A percentile compares a stretch with the other conserved stretches of the same genome.
Conservation (phyloP, 2,113 vertebrate genomes). For the Antigone vipio region DNA sequence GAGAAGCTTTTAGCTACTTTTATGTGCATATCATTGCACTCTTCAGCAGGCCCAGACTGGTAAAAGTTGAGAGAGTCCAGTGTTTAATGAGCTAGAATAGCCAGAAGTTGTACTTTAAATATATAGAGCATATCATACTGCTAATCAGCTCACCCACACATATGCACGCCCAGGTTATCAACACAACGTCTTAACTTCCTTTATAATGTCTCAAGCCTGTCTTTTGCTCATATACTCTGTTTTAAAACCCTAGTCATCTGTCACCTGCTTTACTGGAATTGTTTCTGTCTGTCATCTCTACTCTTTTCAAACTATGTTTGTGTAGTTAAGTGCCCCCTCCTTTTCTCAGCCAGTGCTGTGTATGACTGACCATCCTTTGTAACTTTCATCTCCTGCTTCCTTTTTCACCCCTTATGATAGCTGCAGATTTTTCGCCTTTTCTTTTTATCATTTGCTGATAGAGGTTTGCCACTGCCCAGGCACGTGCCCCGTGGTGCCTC, state of each 20-base stretch:
- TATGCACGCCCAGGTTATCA: background rate
- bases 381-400: background rate
- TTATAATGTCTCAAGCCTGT: background rate
- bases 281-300: background rate
- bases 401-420: background rate
- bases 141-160: background rate
- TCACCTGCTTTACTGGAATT: conserved; percentile 1
- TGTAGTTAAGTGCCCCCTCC: background rate
- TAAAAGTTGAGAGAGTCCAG: background rate
- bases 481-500: background rate
- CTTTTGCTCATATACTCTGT: background rate
- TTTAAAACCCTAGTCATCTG: background rate
- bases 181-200: background rate
- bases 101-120: conserved; percentile 38
- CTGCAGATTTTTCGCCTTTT: background rate
- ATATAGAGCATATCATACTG: background rate
- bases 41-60: conserved; percentile 18
- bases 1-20: conserved; percentile 12
- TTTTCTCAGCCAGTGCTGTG: background rate
- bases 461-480: background rate
- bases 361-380: background rate
- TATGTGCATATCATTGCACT: background rate
- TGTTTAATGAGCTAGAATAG: conserved; percentile 21
- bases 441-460: background rate
- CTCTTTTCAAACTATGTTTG: background rate